A percentile compares a stretch with the other conserved stretches of the same genome.
These are phyloP conservation scores for Drosophila pectinifera DNA, from an alignment of 1,140 invertebrate genomes.

Conservation along the genomic window DNA sequence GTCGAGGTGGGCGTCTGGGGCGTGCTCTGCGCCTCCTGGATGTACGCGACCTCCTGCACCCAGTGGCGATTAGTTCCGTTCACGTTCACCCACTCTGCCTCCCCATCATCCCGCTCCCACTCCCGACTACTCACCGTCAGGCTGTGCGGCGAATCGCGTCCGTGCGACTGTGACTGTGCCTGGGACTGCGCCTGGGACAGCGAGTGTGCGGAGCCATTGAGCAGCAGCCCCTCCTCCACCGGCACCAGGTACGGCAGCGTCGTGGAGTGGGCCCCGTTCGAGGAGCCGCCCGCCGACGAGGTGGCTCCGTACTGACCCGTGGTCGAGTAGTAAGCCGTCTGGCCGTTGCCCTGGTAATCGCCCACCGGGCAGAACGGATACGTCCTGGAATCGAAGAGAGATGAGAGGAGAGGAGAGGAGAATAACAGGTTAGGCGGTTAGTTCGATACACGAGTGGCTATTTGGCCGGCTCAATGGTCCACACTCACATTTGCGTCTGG, in stretches of 20 bases:
- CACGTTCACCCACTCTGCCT: constrained; percentile 32
- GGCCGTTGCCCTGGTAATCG: constrained; percentile 87
- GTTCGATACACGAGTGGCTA: not conserved
- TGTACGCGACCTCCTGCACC: constrained; percentile 85
- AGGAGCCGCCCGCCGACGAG: constrained; percentile 84
- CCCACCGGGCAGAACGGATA: constrained; percentile 94
- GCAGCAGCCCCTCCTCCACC: constrained; percentile 87
- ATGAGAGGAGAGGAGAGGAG: not conserved
- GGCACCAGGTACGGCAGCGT: constrained; percentile 87
- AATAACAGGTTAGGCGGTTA: constrained; percentile 4
- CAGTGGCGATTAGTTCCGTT: constrained; percentile 57
- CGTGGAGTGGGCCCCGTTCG: constrained; percentile 87
- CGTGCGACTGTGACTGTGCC: constrained; percentile 87
- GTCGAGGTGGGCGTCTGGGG: constrained; percentile 88
- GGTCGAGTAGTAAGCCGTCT: constrained; percentile 85
- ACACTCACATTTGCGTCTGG: constrained; percentile 89
- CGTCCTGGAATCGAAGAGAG: constrained; percentile 86
- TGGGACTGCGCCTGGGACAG: constrained; percentile 78
- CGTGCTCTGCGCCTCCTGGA: constrained; percentile 86
- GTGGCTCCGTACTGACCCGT: constrained; percentile 86
- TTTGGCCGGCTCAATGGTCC: not conserved
- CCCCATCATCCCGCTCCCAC: constrained; percentile 52
- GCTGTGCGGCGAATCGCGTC: constrained; percentile 91
- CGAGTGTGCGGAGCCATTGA: constrained; percentile 84
- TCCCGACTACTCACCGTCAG: constrained; percentile 84